phyloP scores from a whole-genome alignment of 2,888 invertebrate species.

The Xylophagus ater region DNA sequence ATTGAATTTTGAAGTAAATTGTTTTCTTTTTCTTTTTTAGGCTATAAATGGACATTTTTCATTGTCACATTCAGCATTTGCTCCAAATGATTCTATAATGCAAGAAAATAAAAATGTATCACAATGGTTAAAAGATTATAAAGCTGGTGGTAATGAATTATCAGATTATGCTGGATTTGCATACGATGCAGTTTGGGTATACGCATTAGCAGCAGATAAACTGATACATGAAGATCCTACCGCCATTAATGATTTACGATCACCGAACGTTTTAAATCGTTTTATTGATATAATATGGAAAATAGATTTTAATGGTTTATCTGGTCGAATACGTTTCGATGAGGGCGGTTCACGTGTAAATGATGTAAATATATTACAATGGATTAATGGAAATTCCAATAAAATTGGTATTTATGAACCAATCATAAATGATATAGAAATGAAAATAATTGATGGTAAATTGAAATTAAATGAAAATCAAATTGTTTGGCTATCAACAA shows the following conservation, averaged over 20 bases:
- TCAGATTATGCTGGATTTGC: constrained; percentile 64
- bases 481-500: constrained; percentile 54
- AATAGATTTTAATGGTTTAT: constrained; percentile 62
- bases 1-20: no score
- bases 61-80: constrained; percentile 56
- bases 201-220: constrained; percentile 57
- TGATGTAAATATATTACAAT: constrained; percentile 49
- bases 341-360: constrained; percentile 57
- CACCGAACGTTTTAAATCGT: constrained; percentile 26
- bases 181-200: constrained; percentile 75
- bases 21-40: constrained; percentile 26
- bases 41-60: constrained; percentile 64
- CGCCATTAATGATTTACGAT: constrained; percentile 23
- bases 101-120: constrained; percentile 54
- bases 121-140: constrained; percentile 47
- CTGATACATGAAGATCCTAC: constrained; percentile 43
- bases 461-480: constrained; percentile 44
- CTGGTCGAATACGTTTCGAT: constrained; percentile 58
- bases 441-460: constrained; percentile 42
- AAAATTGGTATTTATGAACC: constrained; percentile 50
- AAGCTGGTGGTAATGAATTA: constrained; percentile 14
- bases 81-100: constrained; percentile 46
- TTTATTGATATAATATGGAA: constrained; percentile 50
- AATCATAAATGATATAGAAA: constrained; percentile 32
- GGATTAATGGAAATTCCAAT: constrained; percentile 41